A percentile compares a stretch with the other conserved stretches of the same genome.
Evolutionary conservation across 2,113 vertebrate genomes (phyloP).

Genomic region (Paramormyrops kingsleyae): DNA sequence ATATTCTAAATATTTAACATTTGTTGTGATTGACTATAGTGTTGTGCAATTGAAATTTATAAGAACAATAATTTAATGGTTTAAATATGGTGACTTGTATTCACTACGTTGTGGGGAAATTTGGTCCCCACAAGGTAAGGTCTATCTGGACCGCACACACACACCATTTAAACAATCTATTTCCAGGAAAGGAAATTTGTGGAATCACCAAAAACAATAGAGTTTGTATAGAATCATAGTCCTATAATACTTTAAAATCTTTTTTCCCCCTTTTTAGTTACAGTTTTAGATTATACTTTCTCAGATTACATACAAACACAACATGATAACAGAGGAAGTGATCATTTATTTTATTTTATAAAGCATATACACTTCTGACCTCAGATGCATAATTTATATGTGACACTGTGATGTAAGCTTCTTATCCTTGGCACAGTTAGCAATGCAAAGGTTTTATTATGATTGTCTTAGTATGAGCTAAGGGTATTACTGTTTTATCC

Average conservation of each 20-base stretch:
- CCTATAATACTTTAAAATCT: neutral
- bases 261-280: neutral
- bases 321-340: neutral
- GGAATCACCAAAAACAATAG: neutral
- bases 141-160: no score
- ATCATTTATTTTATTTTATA: neutral
- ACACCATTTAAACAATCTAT: neutral
- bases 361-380: neutral
- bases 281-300: neutral
- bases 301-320: neutral
- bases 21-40: neutral
- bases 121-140: no score
- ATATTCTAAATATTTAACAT: neutral
- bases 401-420: neutral
- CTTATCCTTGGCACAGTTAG: neutral
- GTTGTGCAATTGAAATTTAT: neutral
- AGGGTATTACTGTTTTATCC: neutral
- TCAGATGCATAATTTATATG: neutral
- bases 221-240: neutral
- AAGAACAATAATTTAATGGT: neutral
- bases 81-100: neutral
- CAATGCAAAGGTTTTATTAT: neutral
- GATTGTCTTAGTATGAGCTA: neutral
- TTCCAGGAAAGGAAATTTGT: neutral
- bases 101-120: no score